Conservation (phyloP, 2,113 vertebrate genomes). For the Haplochromis burtoni region DNA sequence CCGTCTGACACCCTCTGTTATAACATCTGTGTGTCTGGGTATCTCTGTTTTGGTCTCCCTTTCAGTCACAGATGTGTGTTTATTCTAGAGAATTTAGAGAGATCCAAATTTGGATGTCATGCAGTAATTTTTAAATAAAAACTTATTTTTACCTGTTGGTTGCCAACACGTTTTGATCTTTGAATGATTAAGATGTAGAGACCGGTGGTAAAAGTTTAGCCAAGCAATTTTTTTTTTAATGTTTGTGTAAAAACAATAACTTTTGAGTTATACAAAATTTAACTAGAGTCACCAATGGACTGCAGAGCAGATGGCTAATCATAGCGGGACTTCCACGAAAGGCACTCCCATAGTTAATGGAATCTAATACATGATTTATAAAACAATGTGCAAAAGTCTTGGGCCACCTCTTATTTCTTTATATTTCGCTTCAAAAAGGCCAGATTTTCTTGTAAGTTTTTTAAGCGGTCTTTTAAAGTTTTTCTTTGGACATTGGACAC, state of each 20-base stretch:
- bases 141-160: not conserved
- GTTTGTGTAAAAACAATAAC: fast-evolving
- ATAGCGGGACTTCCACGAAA: no score
- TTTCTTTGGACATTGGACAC: not conserved
- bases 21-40: constrained; percentile 17
- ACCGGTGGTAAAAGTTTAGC: not conserved
- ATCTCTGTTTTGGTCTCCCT: not conserved
- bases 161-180: not conserved
- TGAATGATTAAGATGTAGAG: not conserved
- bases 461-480: not conserved
- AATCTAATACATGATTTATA: not conserved
- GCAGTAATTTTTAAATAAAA: not conserved
- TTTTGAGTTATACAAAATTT: not conserved
- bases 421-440: not conserved
- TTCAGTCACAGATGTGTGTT: not conserved
- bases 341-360: not conserved
- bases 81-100: not conserved
- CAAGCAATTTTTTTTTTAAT: not conserved
- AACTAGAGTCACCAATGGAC: not conserved
- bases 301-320: not conserved
- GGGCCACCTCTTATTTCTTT: not conserved
- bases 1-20: constrained; percentile 42
- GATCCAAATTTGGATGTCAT: not conserved
- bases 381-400: not conserved
- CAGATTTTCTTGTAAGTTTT: not conserved